Base-by-base conservation (phyloP, 2,888 invertebrate genomes). In the Cryptus armator region DNA sequence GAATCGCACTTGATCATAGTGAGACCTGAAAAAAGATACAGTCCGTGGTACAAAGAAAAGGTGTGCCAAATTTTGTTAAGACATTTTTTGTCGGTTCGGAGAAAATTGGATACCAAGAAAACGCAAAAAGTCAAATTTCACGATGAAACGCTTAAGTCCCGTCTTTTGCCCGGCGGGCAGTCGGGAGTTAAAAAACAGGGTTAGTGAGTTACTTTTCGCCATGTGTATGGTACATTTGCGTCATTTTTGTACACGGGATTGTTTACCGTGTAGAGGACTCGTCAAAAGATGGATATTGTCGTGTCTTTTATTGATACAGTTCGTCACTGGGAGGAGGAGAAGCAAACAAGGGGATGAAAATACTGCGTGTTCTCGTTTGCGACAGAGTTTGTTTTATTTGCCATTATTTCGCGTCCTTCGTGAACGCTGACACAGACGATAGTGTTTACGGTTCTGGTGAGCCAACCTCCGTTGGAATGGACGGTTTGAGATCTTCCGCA, bases 321-420 rank as follows among this genome's bases (percentile, higher is more conserved):
- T 29, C 19, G n/a, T 16, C 1, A 10, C 6, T 2, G 14, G 24
- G 48, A 43, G n/a, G 19, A 37, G 9, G 37, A 37, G 37, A 19
- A 10, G 29, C 3, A 43, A 67, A 67, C 5, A 14, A 12, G n/a
- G 56, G 46, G 29, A 24, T 2, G 32, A 70, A 66, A 71, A 71
- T 71, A 16, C 6, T 19, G 48, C n/a, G 59, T 12, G 59, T 12
- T 44, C n/a, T n/a, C 59, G 32, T 59, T 29, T 6, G 59, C 19
- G 29, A 37, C 75, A 59, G 16, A 59, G 62, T 53, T 84, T 48
- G 70, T 81, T 89, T 87, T 88, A 88, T 90, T 89, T 87, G 83
- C 88, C 82, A 87, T 89, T 88, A 87, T 89, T 87, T 87, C 81
- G 76, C 53, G 67, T 68, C 70, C 51, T 68, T 46, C 74, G 64